These are phyloP conservation scores for Melanotaenia nigrans DNA, from an alignment of 2,797 vertebrate species.

Conservation along the genomic window DNA sequence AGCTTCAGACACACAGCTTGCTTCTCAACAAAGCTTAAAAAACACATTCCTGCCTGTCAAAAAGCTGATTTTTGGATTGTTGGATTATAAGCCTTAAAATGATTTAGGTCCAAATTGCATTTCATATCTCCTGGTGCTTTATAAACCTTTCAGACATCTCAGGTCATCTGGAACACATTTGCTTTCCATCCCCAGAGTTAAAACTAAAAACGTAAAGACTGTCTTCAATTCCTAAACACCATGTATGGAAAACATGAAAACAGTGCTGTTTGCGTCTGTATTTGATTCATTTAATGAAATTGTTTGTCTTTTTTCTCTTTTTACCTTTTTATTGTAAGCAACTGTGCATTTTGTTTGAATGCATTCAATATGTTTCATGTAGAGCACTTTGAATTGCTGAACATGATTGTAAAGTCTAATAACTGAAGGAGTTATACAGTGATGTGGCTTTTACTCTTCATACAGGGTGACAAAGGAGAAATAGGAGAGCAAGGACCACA, in stretches of 20 bases:
- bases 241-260: background rate
- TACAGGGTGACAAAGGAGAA: slow-evolving; percentile 83
- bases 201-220: background rate
- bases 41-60: no score
- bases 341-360: no score
- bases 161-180: no score
- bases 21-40: background rate
- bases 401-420: background rate
- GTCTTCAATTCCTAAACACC: background rate
- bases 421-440: slow-evolving; percentile 2
- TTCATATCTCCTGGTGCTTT: no score
- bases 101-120: no score
- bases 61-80: no score
- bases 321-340: background rate
- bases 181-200: no score
- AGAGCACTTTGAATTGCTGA: background rate
- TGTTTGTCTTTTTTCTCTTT: background rate
- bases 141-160: no score
- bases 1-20: background rate
- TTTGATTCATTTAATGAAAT: background rate
- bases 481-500: slow-evolving; percentile 75
- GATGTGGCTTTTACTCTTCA: slow-evolving; percentile 1
- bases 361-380: background rate
- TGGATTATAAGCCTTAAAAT: no score
- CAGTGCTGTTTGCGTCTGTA: background rate